Evolutionary conservation across 2,113 vertebrate genomes (phyloP).

Genomic region (Coryphaenoides rupestris): DNA sequence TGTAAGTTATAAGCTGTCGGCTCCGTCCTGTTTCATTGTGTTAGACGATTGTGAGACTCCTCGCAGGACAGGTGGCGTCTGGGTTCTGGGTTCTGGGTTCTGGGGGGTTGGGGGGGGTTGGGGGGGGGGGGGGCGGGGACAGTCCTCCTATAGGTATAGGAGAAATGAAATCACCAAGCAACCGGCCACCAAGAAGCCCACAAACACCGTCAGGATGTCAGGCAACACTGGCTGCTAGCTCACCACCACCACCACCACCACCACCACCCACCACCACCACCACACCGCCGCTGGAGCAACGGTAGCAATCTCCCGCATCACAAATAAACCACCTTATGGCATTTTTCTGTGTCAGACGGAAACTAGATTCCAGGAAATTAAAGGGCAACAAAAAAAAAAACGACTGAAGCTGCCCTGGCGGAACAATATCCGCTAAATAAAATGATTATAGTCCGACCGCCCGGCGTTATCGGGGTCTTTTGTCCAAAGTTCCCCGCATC

Average conservation of each 20-base stretch:
- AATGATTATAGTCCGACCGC: conserved; percentile 16
- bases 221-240: no score
- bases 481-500: conserved; percentile 16
- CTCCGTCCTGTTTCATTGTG: conserved; percentile 11
- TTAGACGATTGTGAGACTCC: not conserved
- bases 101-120: no score
- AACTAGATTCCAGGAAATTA: not conserved
- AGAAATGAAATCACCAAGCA: no score
- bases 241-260: no score
- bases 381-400: not conserved
- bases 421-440: conserved; percentile 9
- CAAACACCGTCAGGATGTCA: no score
- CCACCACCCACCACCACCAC: no score
- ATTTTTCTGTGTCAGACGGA: conserved; percentile 14
- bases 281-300: not conserved
- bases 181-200: no score
- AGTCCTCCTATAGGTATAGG: no score
- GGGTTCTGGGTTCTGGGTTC: conserved; percentile 4
- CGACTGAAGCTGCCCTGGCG: conserved; percentile 13
- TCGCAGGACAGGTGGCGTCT: conserved; percentile 10
- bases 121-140: no score
- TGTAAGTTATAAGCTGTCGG: conserved; percentile 13
- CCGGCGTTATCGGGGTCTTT: conserved; percentile 2
- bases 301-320: conserved; percentile 22
- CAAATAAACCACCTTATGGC: conserved; percentile 13